Evolutionary conservation across 2,113 vertebrate species (phyloP).

Genomic region (Macheiramphus alcinus): DNA sequence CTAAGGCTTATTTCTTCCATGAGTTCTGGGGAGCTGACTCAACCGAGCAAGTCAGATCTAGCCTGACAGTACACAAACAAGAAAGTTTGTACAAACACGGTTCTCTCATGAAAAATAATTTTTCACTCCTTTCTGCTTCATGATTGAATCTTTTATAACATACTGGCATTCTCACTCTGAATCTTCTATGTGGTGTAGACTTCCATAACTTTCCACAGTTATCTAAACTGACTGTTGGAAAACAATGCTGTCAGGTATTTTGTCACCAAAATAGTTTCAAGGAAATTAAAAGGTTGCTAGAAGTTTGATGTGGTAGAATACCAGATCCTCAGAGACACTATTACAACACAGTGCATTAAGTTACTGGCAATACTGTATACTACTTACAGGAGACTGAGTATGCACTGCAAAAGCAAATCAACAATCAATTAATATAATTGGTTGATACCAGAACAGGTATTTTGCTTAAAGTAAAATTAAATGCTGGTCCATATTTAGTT

Average conservation of each 20-base stretch:
- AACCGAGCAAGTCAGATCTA: background rate
- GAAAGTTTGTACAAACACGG: background rate
- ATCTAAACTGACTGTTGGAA: background rate
- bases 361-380: background rate
- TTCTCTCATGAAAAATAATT: background rate
- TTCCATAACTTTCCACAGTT: background rate
- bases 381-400: background rate
- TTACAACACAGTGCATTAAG: background rate
- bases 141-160: background rate
- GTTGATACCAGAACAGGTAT: background rate
- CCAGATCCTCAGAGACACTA: background rate
- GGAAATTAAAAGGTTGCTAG: background rate
- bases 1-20: background rate
- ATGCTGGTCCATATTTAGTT: background rate
- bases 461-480: background rate
- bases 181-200: background rate
- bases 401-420: background rate
- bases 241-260: background rate
- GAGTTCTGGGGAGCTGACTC: background rate
- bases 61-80: background rate
- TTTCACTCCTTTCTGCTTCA: background rate
- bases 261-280: background rate
- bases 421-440: background rate
- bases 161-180: background rate
- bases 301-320: background rate